Evolutionary conservation across 2,113 vertebrate species (phyloP).

Genomic region (Carlito syrichta): DNA sequence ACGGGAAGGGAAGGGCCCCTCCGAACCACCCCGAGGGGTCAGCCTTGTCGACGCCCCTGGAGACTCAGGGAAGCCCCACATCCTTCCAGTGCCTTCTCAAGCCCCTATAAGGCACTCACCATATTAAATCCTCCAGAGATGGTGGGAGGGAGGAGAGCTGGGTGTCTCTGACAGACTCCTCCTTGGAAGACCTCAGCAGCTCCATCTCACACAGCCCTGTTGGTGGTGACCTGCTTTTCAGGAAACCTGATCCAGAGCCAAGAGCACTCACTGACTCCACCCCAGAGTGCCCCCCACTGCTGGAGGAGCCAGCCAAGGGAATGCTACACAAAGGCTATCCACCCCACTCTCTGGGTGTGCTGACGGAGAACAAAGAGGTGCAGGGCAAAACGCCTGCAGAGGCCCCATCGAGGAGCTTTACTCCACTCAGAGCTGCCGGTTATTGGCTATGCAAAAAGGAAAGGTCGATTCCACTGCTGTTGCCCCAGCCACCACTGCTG

Average conservation of each 20-base stretch:
- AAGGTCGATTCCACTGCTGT: background rate
- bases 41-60: too few species aligned
- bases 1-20: fast-evolving
- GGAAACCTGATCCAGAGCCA: conserved; percentile 51
- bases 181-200: fast-evolving
- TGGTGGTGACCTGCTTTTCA: background rate
- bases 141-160: too few species aligned
- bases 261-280: conserved; percentile 83
- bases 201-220: too few species aligned
- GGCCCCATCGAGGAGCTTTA: background rate
- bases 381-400: conserved; percentile 30
- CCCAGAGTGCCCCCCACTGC: conserved; percentile 84
- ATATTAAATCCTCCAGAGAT: background rate
- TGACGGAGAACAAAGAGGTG: conserved; percentile 76
- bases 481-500: too few species aligned
- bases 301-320: conserved; percentile 82
- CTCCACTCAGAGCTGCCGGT: background rate
- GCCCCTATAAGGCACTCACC: background rate
- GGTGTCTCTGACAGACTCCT: fast-evolving
- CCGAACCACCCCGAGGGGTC: fast-evolving
- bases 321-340: conserved; percentile 70
- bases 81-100: fast-evolving
- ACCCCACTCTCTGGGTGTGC: conserved; percentile 71
- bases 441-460: background rate
- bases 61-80: fast-evolving